These are phyloP conservation scores for Isichthys henryi DNA, from an alignment of 2,113 vertebrate genomes.

Conservation along the genomic window DNA sequence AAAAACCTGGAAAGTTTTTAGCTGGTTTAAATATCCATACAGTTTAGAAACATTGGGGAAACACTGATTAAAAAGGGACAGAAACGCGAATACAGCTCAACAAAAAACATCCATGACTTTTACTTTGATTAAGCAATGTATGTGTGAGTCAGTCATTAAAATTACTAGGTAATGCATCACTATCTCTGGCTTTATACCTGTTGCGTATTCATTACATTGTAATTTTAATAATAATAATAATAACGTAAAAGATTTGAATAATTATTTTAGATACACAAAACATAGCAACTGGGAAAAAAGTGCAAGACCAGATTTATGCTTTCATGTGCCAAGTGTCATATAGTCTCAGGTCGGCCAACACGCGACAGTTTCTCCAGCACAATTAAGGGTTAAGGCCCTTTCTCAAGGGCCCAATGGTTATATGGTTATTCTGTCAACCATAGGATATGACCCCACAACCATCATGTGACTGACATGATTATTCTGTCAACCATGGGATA, in stretches of 20 bases:
- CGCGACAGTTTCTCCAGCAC: not conserved
- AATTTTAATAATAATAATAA: not conserved
- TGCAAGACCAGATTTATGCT: not conserved
- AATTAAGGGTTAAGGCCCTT: not conserved
- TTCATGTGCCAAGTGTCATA: not conserved
- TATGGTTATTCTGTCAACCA: not conserved
- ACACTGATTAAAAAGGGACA: not conserved
- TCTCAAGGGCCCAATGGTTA: not conserved
- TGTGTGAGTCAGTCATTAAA: not conserved
- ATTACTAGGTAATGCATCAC: not conserved
- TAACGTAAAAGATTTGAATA: not conserved
- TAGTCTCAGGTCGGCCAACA: not conserved
- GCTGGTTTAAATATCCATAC: not conserved
- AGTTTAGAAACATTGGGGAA: not conserved
- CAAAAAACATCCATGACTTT: not conserved
- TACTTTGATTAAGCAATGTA: not conserved
- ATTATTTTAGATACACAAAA: not conserved
- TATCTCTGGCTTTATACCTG: not conserved
- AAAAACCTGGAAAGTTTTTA: not conserved
- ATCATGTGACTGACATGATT: not conserved
- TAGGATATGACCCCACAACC: not conserved
- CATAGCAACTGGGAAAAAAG: not conserved
- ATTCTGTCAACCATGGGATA: not conserved
- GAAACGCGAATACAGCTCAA: not conserved
- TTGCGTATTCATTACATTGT: not conserved